phyloP scores from a whole-genome alignment of 2,888 invertebrate species.

The Cerceris ruficornis region DNA sequence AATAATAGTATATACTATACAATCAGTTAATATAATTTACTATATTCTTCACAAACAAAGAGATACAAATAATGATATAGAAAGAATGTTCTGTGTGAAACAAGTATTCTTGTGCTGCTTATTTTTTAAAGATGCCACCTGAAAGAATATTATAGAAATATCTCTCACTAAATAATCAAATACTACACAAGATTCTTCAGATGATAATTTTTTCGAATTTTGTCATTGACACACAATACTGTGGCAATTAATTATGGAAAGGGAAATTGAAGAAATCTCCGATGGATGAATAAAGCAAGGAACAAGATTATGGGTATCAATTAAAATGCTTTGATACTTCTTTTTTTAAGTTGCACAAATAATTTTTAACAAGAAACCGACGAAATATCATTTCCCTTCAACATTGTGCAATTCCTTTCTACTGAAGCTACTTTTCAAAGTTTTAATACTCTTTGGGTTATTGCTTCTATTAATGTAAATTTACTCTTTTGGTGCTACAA shows the following conservation, averaged over 20 bases:
- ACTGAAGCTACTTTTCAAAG: slow-evolving; percentile 19
- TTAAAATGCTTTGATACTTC: slow-evolving; percentile 35
- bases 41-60: not conserved
- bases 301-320: slow-evolving; percentile 38
- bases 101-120: slow-evolving; percentile 1
- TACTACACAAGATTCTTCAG: slow-evolving; percentile 8
- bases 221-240: slow-evolving; percentile 18
- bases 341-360: slow-evolving; percentile 10
- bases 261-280: slow-evolving; percentile 23
- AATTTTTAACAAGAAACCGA: slow-evolving; percentile 12
- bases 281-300: slow-evolving; percentile 44
- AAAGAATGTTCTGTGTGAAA: not conserved
- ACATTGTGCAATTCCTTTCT: slow-evolving; percentile 2
- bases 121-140: slow-evolving; percentile 18
- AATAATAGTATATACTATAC: not conserved
- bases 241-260: slow-evolving; percentile 25
- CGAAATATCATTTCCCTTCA: slow-evolving; percentile 2
- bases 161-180: slow-evolving; percentile 16
- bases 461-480: slow-evolving; percentile 36
- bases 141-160: slow-evolving; percentile 15
- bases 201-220: slow-evolving; percentile 31
- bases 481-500: slow-evolving; percentile 48
- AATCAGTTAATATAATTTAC: not conserved
- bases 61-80: not conserved
- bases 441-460: slow-evolving; percentile 20